Conservation (phyloP, 2,888 invertebrate species). For the Phalera bucephala region DNA sequence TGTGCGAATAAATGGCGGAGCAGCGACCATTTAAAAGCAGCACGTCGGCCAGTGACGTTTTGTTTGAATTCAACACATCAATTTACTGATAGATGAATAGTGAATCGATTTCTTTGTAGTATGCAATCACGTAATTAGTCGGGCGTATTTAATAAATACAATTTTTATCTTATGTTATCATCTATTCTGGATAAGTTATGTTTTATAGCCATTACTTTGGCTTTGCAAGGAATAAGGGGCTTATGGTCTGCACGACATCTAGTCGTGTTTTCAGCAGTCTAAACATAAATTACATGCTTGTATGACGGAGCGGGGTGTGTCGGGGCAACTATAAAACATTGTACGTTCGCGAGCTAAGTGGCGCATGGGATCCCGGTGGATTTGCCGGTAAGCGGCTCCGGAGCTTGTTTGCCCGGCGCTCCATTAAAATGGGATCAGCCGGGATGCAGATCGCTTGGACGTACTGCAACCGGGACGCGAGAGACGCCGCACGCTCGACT, state of each 20-base stretch:
- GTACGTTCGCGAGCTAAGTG: slow-evolving; percentile 68
- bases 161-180: slow-evolving; percentile 14
- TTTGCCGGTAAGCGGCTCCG: slow-evolving; percentile 77
- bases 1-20: slow-evolving; percentile 64
- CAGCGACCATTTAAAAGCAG: slow-evolving; percentile 39
- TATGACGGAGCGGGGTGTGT: slow-evolving; percentile 20
- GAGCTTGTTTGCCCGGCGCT: slow-evolving; percentile 81
- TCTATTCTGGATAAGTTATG: not conserved
- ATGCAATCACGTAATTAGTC: slow-evolving; percentile 45
- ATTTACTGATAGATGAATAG: slow-evolving; percentile 28
- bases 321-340: slow-evolving; percentile 48
- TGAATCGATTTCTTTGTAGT: slow-evolving; percentile 38
- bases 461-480: slow-evolving; percentile 46
- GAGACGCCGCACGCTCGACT: slow-evolving; percentile 37
- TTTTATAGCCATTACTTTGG: slow-evolving; percentile 14
- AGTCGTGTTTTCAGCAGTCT: slow-evolving; percentile 10
- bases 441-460: slow-evolving; percentile 80
- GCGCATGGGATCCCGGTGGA: slow-evolving; percentile 73
- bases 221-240: slow-evolving; percentile 7
- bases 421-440: slow-evolving; percentile 82
- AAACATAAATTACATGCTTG: slow-evolving; percentile 16
- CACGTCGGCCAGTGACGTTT: slow-evolving; percentile 42
- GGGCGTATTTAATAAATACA: slow-evolving; percentile 20
- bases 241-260: slow-evolving; percentile 7
- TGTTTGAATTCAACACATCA: slow-evolving; percentile 38